Evolutionary conservation across 2,797 vertebrate genomes (phyloP).

Genomic region (Clarias laeviceps): DNA sequence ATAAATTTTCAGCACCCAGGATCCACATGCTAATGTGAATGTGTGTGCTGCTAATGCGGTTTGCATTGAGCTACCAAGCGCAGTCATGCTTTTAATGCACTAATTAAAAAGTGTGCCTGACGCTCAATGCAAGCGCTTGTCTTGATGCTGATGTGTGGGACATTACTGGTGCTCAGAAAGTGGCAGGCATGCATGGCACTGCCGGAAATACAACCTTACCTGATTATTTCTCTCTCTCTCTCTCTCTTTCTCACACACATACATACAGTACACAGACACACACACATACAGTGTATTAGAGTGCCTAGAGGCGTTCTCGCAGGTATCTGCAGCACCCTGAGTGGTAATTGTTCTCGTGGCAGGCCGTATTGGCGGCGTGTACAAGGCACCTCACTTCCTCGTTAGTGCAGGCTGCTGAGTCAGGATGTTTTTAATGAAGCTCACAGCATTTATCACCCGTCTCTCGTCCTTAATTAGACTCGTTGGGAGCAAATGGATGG

Average conservation of each 20-base stretch:
- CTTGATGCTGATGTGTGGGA: conserved; percentile 49
- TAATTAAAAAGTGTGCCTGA: conserved; percentile 57
- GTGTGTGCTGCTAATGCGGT: conserved; percentile 45
- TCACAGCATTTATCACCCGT: conserved; percentile 60
- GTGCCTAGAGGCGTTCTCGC: conserved; percentile 63
- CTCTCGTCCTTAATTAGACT: conserved; percentile 71
- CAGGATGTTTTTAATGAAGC: conserved; percentile 78
- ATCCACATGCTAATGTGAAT: conserved; percentile 39
- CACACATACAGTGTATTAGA: conserved; percentile 31
- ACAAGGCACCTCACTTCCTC: conserved; percentile 38
- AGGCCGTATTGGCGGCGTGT: conserved; percentile 51
- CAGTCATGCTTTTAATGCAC: conserved; percentile 55
- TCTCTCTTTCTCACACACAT: conserved; percentile 38
- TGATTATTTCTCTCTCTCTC: conserved; percentile 43
- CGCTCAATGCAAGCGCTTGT: conserved; percentile 44
- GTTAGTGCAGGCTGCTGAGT: conserved; percentile 68
- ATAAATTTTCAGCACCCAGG: conserved; percentile 33
- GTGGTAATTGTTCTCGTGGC: conserved; percentile 69
- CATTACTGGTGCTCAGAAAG: conserved; percentile 50
- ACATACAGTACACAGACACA: conserved; percentile 48
- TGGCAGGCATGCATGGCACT: conserved; percentile 48
- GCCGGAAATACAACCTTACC: conserved; percentile 48
- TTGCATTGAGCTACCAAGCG: conserved; percentile 52
- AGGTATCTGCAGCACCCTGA: conserved; percentile 64
- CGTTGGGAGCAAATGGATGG: conserved; percentile 59